Evolutionary conservation across 2,888 invertebrate species (phyloP), one percentile per base, ranked within the genome.

Genomic region (Diarsia brunnea): DNA sequence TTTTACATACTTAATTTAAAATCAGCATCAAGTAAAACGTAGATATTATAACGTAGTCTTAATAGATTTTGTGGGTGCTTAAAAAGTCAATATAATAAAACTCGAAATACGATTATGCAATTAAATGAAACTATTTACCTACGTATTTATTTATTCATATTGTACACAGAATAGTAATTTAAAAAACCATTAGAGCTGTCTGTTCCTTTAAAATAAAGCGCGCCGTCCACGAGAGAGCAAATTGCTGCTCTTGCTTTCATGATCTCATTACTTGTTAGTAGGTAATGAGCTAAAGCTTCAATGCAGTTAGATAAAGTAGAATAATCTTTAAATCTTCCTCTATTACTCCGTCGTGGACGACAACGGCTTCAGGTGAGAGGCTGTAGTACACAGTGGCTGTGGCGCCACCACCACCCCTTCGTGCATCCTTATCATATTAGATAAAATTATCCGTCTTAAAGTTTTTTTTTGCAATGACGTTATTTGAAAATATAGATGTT

Each of bases 21-120:
- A 68, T 60, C 70, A 49, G 24, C 31, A 51, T 70, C 47, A 79
- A 45, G 43, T 45, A 49, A 16, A 63, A 58, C 65, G 55, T 51
- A 64, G 11, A 81, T 69, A 21, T 73, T 69, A 21, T 69, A 71
- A 47, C n/a, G 21, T 71, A 72, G 67, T 24, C 63, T 27, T 79
- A 60, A 24, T 67, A 74, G 12, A 77, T 84, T 85, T 74, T 64
- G 58, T 87, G 88, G 88, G 89, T 90, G 89, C 89, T 87, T 89
- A 69, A 66, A 67, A 77, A 79, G 78, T 81, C 82, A 86, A 78
- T 84, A 70, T 75, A 16, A 31, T 79, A 68, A 70, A 47, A 76
- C 73, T 74, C 21, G n/a, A 73, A 75, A 72, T 77, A 81, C 55
- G 47, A 53, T 61, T 67, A 43, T 12, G 67, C 60, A 65, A 67